Conservation (phyloP, 2,888 invertebrate species). For the Elegia similella region DNA sequence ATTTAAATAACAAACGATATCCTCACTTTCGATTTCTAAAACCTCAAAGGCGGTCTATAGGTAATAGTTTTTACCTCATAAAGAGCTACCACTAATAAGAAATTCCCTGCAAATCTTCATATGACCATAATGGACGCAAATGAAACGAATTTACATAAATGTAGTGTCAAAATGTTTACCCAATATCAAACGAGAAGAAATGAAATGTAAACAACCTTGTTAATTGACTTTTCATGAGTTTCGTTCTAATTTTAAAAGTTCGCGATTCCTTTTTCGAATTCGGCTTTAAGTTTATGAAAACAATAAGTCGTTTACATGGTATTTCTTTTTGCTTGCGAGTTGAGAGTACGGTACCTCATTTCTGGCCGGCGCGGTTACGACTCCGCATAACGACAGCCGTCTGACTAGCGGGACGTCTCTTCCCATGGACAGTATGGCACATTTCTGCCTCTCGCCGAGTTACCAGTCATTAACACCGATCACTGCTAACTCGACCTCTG, state of each 20-base stretch:
- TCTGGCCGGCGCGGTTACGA: conserved; percentile 44
- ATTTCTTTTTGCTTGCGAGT: conserved; percentile 1
- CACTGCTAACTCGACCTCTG: conserved; percentile 55
- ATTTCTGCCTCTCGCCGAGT: conserved; percentile 43
- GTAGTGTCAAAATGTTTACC: conserved; percentile 10
- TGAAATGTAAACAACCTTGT: conserved; percentile 8
- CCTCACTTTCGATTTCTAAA: no score
- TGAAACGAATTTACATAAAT: conserved; percentile 4
- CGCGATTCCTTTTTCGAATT: not conserved
- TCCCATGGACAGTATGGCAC: conserved; percentile 51
- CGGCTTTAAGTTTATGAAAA: not conserved
- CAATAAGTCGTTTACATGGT: not conserved
- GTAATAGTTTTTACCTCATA: no score
- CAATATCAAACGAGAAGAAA: conserved; percentile 3
- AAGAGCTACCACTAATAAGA: no score
- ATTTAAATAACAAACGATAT: no score
- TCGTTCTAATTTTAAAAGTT: not conserved
- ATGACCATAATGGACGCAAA: not conserved
- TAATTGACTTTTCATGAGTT: conserved; percentile 3
- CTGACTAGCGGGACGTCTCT: conserved; percentile 55
- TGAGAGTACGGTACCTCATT: conserved; percentile 46
- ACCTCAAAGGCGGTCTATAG: no score
- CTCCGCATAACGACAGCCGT: conserved; percentile 56
- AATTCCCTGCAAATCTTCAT: not conserved
- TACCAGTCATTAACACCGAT: conserved; percentile 59